Conservation (phyloP, 2,113 vertebrate genomes). For the Cranoglanis bouderius region DNA sequence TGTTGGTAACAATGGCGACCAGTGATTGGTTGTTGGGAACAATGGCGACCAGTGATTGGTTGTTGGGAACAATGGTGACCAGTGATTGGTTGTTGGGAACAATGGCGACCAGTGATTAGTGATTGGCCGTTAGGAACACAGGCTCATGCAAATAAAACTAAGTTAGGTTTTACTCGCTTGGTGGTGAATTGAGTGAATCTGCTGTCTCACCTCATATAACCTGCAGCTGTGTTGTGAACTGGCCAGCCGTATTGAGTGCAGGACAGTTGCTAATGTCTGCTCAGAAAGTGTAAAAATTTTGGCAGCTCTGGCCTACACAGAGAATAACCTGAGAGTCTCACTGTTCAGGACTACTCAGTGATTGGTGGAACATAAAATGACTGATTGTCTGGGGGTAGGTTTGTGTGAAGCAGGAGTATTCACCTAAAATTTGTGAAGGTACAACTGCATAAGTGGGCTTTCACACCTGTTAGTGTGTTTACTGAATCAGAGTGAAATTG, state of each 20-base stretch:
- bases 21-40: neutral
- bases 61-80: neutral
- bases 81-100: neutral
- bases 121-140: neutral
- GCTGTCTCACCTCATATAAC: neutral
- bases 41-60: neutral
- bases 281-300: neutral
- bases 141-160: neutral
- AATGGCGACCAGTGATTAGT: neutral
- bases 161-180: neutral
- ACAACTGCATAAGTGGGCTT: neutral
- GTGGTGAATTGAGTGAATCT: neutral
- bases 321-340: neutral
- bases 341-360: neutral
- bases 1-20: neutral
- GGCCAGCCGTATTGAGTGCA: neutral
- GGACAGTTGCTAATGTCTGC: neutral
- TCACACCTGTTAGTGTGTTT: neutral
- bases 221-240: neutral
- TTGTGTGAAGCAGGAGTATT: too few species aligned
- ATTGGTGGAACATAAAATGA: neutral
- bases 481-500: neutral
- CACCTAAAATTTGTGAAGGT: neutral
- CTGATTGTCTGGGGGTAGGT: neutral
- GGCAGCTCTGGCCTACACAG: neutral